Percentiles rank a stretch among this genome's conserved stretches.
Evolutionary conservation across 2,888 invertebrate genomes (phyloP).

Genomic region (Lydus trimaculatus): DNA sequence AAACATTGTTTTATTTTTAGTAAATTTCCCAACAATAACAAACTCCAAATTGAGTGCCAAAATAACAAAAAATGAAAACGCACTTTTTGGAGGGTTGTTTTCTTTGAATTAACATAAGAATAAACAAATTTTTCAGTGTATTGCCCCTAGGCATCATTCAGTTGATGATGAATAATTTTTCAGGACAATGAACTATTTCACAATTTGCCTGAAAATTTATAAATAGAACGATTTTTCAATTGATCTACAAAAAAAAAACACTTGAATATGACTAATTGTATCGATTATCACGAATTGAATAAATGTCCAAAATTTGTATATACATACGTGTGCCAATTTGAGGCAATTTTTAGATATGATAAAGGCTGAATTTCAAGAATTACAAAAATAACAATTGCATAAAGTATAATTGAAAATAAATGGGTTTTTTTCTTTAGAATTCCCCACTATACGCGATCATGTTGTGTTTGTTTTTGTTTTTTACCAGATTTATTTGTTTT

Average conservation of each 20-base stretch:
- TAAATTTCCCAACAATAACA: background rate
- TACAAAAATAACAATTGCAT: background rate
- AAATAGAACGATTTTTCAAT: background rate
- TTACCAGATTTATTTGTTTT: background rate
- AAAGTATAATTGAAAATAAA: background rate
- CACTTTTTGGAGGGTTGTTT: background rate
- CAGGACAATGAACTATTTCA: slow-evolving; percentile 6
- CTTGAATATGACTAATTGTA: background rate
- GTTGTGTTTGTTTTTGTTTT: too few relatives aligned
- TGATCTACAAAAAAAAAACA: background rate
- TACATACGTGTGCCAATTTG: background rate
- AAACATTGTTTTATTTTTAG: background rate
- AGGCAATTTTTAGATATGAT: background rate
- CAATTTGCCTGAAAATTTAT: background rate
- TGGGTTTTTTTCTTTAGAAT: background rate
- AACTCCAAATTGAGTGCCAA: slow-evolving; percentile 2
- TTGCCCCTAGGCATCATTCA: background rate
- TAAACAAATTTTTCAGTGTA: background rate
- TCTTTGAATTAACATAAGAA: background rate
- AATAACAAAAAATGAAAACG: background rate
- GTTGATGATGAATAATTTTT: background rate
- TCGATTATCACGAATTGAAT: background rate
- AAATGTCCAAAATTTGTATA: background rate
- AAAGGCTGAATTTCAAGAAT: background rate
- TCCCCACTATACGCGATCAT: too few relatives aligned